Base-by-base conservation (phyloP, 2,113 vertebrate genomes). In the Acrocephalus arundinaceus region DNA sequence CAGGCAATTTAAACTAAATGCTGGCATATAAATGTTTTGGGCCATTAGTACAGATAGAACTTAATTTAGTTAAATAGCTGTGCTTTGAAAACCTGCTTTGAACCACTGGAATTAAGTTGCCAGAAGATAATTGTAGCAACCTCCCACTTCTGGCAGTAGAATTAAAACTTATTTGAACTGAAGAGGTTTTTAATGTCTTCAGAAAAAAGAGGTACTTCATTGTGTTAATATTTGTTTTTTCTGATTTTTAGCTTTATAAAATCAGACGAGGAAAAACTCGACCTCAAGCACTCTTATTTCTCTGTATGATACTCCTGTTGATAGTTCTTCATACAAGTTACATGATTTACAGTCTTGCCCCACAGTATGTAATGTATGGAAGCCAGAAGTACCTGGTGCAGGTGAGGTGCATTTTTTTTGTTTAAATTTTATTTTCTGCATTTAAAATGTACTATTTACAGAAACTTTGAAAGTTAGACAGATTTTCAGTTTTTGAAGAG, bases 331-430 rank as follows among this genome's bases (percentile, higher is more conserved):
- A 99, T 97, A 99, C 98, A 71, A 99, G 98, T 96, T 99, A 99
- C 94, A 99, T 99, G 99, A 99, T 99, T 95, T 99, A 99, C 95
- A 99, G 99, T 92, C 98, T 99, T 62, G 99, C 99, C 13, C 99
- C 99, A 14, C 99, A 99, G 67, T 99, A 99, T 58, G 99, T 99
- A 85, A 99, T 99, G 99, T 99, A 99, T 71, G 99, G 99, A 97
- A 99, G 99, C 97, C 99, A 99, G 97, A 99, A 99, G 88, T 99
- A 99, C 93, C 95, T 99, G 59, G 91, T 97, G 75, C 98, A 99
- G 98, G 99, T 99, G 92, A 98, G 98, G 88, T 33, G 30, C 27
- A 6, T 14, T 37, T 62, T 39, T 37, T 31, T 3, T 37, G 28
- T 61, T 75, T 30, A 25, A 35, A 27, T 54, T 68, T 41, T 72